Evolutionary conservation across 2,797 vertebrate genomes (phyloP).

Genomic region (Sebastes paucispinis): DNA sequence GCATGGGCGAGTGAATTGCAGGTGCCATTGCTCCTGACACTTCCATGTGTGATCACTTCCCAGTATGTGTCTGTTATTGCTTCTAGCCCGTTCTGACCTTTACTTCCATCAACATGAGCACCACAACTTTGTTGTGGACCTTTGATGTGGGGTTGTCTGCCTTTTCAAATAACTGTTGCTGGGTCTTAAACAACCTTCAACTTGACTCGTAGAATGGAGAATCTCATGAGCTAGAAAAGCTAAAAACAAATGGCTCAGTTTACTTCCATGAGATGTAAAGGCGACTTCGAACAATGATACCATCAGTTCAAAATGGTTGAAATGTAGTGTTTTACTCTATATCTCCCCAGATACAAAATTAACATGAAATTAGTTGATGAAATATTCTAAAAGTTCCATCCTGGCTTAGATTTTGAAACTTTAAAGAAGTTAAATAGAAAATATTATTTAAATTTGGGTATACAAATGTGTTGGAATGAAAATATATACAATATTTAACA

Average conservation of each 20-base stretch:
- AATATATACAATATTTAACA: neutral
- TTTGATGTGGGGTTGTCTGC: neutral
- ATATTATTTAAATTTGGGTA: constrained; percentile 14
- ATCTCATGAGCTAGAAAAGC: neutral
- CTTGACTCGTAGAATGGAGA: neutral
- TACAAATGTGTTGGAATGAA: constrained; percentile 30
- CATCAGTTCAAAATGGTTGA: neutral
- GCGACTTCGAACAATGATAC: neutral
- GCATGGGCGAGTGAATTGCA: constrained; percentile 6
- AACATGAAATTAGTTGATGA: neutral
- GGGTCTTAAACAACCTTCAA: neutral
- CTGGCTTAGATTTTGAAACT: neutral
- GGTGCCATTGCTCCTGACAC: constrained; percentile 35
- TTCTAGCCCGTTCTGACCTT: constrained; percentile 33
- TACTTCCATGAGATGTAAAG: neutral
- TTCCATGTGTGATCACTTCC: constrained; percentile 25
- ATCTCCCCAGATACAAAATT: neutral
- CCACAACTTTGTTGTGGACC: neutral
- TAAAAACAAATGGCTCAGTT: neutral
- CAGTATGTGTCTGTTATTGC: constrained; percentile 13
- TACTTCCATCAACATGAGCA: neutral
- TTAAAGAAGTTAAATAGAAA: neutral
- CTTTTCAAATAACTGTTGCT: neutral
- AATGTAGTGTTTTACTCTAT: neutral
- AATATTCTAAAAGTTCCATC: neutral